Conservation (phyloP, 92 coral and sea anemone species). For the Umimayanthus chanpuru region DNA sequence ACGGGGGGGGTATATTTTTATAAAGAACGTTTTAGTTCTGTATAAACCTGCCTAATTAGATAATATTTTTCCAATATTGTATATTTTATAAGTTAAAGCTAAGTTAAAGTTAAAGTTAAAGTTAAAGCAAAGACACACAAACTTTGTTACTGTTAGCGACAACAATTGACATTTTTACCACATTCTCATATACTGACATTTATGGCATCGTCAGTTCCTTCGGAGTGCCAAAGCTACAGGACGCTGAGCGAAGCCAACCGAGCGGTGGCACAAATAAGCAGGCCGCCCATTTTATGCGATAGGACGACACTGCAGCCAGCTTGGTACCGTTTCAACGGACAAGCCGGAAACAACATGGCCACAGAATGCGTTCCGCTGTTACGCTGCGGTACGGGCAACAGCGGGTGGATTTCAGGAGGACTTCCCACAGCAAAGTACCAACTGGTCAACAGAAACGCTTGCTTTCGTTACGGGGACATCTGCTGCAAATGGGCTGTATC, state of each 20-base stretch:
- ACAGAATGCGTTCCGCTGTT: not conserved
- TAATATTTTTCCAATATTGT: too few species aligned
- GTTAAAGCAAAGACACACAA: too few species aligned
- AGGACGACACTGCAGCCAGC: not conserved
- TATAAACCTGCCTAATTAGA: too few species aligned
- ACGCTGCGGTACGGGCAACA: constrained; percentile 24
- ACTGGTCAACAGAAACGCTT: constrained; percentile 19
- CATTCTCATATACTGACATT: not conserved
- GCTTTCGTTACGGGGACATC: not conserved
- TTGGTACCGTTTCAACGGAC: constrained; percentile 41
- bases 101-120: too few species aligned
- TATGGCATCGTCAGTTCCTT: not conserved
- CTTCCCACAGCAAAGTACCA: constrained; percentile 30
- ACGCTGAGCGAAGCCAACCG: constrained; percentile 28
- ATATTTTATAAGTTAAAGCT: too few species aligned
- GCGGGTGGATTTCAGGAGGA: constrained; percentile 29
- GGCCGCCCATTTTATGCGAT: not conserved
- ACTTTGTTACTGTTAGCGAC: too few species aligned
- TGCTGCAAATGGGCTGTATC: too few species aligned
- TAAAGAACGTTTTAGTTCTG: too few species aligned
- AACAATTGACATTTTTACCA: not conserved
- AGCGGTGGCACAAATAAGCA: not conserved
- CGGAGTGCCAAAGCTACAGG: constrained; percentile 37
- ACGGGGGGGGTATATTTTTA: too few species aligned
- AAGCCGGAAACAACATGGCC: constrained; percentile 33